Percentiles rank a stretch among this genome's conserved stretches.
Conservation (phyloP, 1,140 invertebrate species). For the Pseudobourletiella spinata region DNA sequence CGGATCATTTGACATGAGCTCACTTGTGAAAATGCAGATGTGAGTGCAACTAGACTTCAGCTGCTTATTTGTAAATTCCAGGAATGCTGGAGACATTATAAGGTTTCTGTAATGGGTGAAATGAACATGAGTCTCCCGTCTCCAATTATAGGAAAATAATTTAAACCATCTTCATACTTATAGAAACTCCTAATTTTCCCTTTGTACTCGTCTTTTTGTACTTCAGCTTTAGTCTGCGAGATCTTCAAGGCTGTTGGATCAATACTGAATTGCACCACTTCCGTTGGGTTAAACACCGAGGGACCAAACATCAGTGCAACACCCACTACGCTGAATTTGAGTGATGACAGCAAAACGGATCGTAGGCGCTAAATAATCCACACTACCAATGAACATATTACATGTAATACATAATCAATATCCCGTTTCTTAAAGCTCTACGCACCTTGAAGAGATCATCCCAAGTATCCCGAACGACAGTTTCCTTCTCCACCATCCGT, state of each 20-base stretch:
- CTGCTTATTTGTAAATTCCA: slow-evolving; percentile 18
- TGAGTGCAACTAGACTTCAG: slow-evolving; percentile 5
- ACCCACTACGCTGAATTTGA: background rate
- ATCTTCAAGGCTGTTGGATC: background rate
- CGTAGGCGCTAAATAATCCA: background rate
- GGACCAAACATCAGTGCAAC: slow-evolving; percentile 17
- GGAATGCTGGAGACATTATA: slow-evolving; percentile 12
- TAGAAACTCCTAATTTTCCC: slow-evolving; percentile 1
- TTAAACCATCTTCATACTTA: slow-evolving; percentile 1
- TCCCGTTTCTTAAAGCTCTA: background rate
- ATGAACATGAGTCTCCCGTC: background rate
- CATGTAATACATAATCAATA: background rate
- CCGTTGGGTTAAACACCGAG: slow-evolving; percentile 18
- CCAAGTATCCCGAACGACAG: background rate
- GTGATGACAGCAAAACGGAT: slow-evolving; percentile 1
- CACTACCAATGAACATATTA: background rate
- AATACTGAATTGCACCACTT: slow-evolving; percentile 17
- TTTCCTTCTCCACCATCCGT: background rate
- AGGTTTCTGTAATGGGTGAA: slow-evolving; percentile 15
- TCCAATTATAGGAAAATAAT: background rate
- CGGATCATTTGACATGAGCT: background rate
- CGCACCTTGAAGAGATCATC: background rate
- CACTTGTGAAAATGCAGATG: slow-evolving; percentile 13
- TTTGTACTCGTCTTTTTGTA: background rate
- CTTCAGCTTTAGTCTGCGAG: background rate